A percentile compares a stretch with the other conserved stretches of the same genome.
Conservation (phyloP, 2,797 vertebrate species). For the Moxostoma hubbsi region DNA sequence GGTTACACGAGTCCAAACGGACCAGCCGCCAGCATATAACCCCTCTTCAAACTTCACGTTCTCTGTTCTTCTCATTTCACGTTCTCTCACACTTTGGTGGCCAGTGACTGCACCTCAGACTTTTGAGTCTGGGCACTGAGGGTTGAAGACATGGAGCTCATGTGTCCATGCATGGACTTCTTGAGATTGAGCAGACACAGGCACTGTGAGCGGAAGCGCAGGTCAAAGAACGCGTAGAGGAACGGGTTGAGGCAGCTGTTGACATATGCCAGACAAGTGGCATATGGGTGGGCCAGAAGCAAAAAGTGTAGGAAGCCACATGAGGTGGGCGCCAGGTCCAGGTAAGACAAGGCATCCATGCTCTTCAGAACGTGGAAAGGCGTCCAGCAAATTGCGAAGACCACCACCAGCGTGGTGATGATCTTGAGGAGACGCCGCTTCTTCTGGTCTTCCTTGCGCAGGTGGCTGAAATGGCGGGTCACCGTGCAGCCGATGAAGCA, state of each 20-base stretch:
- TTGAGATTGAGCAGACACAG: slow-evolving; percentile 86
- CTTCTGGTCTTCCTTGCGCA: slow-evolving; percentile 83
- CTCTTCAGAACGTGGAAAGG: slow-evolving; percentile 89
- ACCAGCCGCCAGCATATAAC: slow-evolving; percentile 43
- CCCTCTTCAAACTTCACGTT: slow-evolving; percentile 39
- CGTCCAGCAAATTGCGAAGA: slow-evolving; percentile 90
- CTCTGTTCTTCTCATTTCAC: slow-evolving; percentile 27
- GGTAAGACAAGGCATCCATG: slow-evolving; percentile 85
- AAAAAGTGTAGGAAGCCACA: slow-evolving; percentile 77
- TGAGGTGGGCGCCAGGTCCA: slow-evolving; percentile 77
- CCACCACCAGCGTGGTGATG: slow-evolving; percentile 86
- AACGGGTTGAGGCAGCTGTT: slow-evolving; percentile 93
- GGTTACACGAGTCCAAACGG: slow-evolving; percentile 45
- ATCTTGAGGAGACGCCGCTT: slow-evolving; percentile 86
- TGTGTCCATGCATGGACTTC: slow-evolving; percentile 82
- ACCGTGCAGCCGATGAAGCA: slow-evolving; percentile 85
- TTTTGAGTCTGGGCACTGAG: slow-evolving; percentile 88
- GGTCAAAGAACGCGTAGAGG: slow-evolving; percentile 89
- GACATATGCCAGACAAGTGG: slow-evolving; percentile 88
- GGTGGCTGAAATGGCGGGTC: slow-evolving; percentile 83
- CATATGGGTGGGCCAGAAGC: slow-evolving; percentile 85
- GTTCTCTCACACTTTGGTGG: slow-evolving; percentile 82
- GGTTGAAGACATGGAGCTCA: slow-evolving; percentile 86
- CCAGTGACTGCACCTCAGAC: slow-evolving; percentile 84
- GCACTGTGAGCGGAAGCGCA: slow-evolving; percentile 85